Evolutionary conservation across 2,113 vertebrate species (phyloP).

Genomic region (Burhinus oedicnemus): DNA sequence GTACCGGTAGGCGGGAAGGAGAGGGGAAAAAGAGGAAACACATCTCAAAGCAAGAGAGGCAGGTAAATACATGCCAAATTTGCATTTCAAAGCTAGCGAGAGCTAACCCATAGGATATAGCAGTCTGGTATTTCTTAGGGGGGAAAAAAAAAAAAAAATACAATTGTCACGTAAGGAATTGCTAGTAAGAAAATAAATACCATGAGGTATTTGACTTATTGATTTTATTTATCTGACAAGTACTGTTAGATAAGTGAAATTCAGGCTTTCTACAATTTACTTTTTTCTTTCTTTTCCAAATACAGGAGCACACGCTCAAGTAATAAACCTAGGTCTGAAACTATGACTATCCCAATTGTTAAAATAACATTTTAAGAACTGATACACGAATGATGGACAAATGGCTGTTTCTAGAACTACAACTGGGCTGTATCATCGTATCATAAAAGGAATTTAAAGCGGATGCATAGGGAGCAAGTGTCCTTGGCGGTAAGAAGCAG

Average conservation of each 20-base stretch:
- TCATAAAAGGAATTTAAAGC: background rate
- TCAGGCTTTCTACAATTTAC: background rate
- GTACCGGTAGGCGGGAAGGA: rapidly evolving
- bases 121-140: background rate
- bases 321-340: background rate
- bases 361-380: background rate
- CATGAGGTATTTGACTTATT: background rate
- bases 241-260: background rate
- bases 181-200: background rate
- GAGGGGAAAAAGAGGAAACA: background rate
- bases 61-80: background rate
- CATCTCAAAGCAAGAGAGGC: background rate
- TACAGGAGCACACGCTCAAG: background rate
- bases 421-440: background rate
- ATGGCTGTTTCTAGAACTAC: background rate
- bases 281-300: background rate
- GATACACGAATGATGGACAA: background rate
- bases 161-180: background rate
- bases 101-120: background rate
- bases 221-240: background rate
- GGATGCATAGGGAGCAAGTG: background rate
- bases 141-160: no score
- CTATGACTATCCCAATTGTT: background rate
- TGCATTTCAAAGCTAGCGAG: background rate
- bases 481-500: background rate